phyloP scores from a whole-genome alignment of 1,140 invertebrate species.

The Brachionus asplanchnoidis region DNA sequence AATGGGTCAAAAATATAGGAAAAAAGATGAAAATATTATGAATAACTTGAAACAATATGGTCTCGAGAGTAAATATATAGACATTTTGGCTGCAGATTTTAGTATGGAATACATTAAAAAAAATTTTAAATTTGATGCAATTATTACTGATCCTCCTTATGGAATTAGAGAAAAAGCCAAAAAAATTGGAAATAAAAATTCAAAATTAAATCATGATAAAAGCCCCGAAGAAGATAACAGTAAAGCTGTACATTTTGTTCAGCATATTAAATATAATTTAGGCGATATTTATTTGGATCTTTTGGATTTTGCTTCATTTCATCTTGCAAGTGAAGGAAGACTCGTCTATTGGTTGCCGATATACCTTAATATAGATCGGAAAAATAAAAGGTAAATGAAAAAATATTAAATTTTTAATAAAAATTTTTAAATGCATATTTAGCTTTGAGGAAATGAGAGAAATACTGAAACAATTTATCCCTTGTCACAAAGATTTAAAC shows the following conservation, averaged over 20 bases:
- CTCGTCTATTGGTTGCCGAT: slow-evolving; percentile 88
- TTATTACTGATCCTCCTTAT: slow-evolving; percentile 89
- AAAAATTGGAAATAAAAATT: slow-evolving; percentile 64
- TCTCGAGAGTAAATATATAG: slow-evolving; percentile 69
- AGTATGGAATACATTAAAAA: slow-evolving; percentile 61
- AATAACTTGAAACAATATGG: slow-evolving; percentile 82
- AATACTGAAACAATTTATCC: slow-evolving; percentile 11
- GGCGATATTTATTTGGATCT: slow-evolving; percentile 75
- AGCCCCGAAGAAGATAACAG: not conserved
- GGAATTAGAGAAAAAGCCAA: slow-evolving; percentile 85
- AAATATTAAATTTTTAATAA: not conserved
- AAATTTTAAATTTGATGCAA: slow-evolving; percentile 70
- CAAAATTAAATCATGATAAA: not conserved
- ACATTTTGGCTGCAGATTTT: slow-evolving; percentile 83
- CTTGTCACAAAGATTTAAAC: not conserved
- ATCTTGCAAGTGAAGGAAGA: slow-evolving; percentile 69
- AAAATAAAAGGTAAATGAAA: not conserved
- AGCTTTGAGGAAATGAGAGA: not conserved
- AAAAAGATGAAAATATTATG: slow-evolving; percentile 75
- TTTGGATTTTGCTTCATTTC: slow-evolving; percentile 71
- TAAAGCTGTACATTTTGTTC: not conserved
- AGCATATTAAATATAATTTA: slow-evolving; percentile 66
- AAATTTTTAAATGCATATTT: not conserved
- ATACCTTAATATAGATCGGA: slow-evolving; percentile 51
- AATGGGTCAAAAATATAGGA: slow-evolving; percentile 63